These are phyloP conservation scores for Acleris laterana DNA, from an alignment of 2,888 invertebrate species.

Conservation along the genomic window DNA sequence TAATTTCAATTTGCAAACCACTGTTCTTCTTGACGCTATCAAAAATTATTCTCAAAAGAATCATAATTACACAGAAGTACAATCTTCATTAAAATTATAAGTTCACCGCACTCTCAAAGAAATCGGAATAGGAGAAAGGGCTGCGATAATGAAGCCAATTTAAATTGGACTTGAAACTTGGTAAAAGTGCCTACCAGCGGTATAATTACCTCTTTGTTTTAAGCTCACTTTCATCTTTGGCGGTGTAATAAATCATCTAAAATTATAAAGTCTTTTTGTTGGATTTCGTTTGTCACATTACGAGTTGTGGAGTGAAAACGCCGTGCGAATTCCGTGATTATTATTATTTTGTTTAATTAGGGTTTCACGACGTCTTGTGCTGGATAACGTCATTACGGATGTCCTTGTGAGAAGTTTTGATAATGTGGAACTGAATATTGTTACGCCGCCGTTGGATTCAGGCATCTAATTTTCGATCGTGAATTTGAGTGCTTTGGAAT, in stretches of 20 bases:
- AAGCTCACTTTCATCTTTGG: constrained; percentile 31
- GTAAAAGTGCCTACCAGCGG: constrained; percentile 27
- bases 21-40: background rate
- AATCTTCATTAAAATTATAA: constrained; percentile 32
- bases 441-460: too few relatives aligned
- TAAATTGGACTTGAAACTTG: constrained; percentile 29
- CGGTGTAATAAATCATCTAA: constrained; percentile 28
- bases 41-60: constrained; percentile 7
- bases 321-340: background rate
- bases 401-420: too few relatives aligned
- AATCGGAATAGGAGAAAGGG: constrained; percentile 27
- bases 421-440: too few relatives aligned
- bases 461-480: too few relatives aligned
- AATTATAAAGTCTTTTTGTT: constrained; percentile 28
- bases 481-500: too few relatives aligned
- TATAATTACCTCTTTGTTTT: constrained; percentile 34
- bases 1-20: too few relatives aligned
- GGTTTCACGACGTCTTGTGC: too few relatives aligned
- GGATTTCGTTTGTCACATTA: constrained; percentile 20
- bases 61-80: constrained; percentile 33
- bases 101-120: constrained; percentile 33
- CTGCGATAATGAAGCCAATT: constrained; percentile 34
- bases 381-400: too few relatives aligned
- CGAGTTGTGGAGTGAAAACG: background rate
- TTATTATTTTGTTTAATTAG: background rate